These are phyloP conservation scores for Drosophila equinoxialis DNA, from an alignment of 1,140 invertebrate genomes.

Conservation along the genomic window DNA sequence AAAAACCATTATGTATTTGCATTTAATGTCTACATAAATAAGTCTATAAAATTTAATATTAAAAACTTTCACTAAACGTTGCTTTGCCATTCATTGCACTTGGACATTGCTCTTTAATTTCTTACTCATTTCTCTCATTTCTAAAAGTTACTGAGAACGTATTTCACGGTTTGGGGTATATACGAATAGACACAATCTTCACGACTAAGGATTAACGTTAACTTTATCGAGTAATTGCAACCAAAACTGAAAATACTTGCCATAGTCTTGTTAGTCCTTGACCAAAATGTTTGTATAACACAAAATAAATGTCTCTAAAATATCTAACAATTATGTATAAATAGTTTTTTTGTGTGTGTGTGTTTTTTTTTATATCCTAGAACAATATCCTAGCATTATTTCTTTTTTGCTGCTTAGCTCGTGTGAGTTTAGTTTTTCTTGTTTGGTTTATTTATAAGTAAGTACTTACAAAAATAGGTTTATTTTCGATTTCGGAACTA, in stretches of 20 bases:
- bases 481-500: conserved; percentile 52
- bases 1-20: conserved; percentile 20
- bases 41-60: conserved; percentile 34
- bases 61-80: conserved; percentile 34
- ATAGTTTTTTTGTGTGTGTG: conserved; percentile 12
- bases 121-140: conserved; percentile 19
- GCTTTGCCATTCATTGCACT: conserved; percentile 54
- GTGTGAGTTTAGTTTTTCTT: background rate
- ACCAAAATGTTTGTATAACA: background rate
- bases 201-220: conserved; percentile 45
- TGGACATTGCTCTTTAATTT: conserved; percentile 52
- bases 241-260: conserved; percentile 23
- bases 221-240: conserved; percentile 46
- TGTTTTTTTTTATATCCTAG: background rate
- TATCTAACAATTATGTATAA: conserved; percentile 19
- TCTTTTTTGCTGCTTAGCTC: conserved; percentile 36
- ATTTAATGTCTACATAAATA: conserved; percentile 31
- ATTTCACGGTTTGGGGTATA: conserved; percentile 5
- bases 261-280: conserved; percentile 5
- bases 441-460: conserved; percentile 45
- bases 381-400: conserved; percentile 17
- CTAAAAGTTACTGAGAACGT: background rate
- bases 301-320: conserved; percentile 35
- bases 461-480: conserved; percentile 70
- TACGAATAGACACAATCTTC: conserved; percentile 20